Base-by-base conservation (phyloP, 2,888 invertebrate species). In the Doris montereyensis region DNA sequence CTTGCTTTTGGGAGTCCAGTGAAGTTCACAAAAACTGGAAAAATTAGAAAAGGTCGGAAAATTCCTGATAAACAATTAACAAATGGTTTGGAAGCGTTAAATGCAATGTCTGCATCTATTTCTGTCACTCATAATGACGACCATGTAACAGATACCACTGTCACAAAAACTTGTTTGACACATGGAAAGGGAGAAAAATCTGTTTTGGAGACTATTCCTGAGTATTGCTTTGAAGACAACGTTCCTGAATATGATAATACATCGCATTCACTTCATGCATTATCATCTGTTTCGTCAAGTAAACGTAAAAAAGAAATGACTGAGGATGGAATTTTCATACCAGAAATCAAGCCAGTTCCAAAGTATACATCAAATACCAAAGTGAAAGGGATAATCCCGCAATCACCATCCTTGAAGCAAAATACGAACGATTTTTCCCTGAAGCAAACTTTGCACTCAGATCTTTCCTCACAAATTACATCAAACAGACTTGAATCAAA, bases 11-110 rank as follows among this genome's bases (percentile, higher is more conserved):
- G 79, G 3, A 3, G 68, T 28, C 24, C 57, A 4, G 35, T 70
- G 17, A 79, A 76, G 30, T 24, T 41, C 58, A 79, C 79, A 21
- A 79, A 79, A 34, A 71, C 76, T 21, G 79, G 79, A 10, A 79
- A 79, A 65, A 52, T 79, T 21, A 79, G 34, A 52, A 79, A 79
- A 24, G 62, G 13, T 2, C 70, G 72, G 41, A 76, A 60, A 13
- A 26, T 24, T 41, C 35, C 67, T 21, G 34, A 52, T 65, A 21
- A n/a, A 28, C 21, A 71, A 71, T 5, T 58, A 13, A 32, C 62
- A 28, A 76, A 79, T n/a, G 52, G 67, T 67, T 32, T 78, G 67
- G 65, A 78, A 30, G 72, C 41, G 26, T 32, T 78, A 41, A 74
- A 58, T 74, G 41, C 73, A 65, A 3, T 73, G 0, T 78, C 78